Evolutionary conservation across 2,888 invertebrate species (phyloP), one percentile per base, ranked within the genome.

Genomic region (Harpalus rubripes): DNA sequence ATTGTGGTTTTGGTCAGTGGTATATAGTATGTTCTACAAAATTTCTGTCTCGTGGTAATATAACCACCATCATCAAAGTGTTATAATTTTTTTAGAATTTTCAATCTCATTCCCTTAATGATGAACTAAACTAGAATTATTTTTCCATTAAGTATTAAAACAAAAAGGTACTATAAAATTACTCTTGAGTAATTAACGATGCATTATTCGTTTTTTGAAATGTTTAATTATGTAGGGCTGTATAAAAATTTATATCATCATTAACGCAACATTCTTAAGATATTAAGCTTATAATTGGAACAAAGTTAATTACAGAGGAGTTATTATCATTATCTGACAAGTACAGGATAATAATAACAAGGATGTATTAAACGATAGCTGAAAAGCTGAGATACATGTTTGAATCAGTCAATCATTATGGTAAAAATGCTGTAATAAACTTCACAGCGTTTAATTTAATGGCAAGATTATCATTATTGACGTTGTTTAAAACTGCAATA

Each of bases 221-320:
- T 61, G 41, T 63, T 32, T 80, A 63, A 61, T 80, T 61, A 61
- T 61, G 16, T 41, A 18, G 81, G 65, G 18, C 26, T 18, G 44
- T 41, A 81, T 81, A 81, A 81, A 81, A 61, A 81, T 81, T 81
- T 81, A 81, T 81, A 56, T 65, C 52, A 81, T 81, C 63, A 81
- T 81, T 65, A 81, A 39, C 15, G 65, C 44, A 32, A 56, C 81
- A 81, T 81, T 81, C 81, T 63, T 81, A 18, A 63, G 81, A 81
- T 81, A 81, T 22, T 39, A 41, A 65, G 39, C 32, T 81, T 65
- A 81, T 52, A 81, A 81, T 65, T 81, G 81, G 81, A 65, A 16
- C 65, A 41, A 44, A 65, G 65, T 81, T 81, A 81, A 81, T 81
- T 81, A 58, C 18, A 39, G 7, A n/a, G 22, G 10, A 65, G 65